Conservation (phyloP, 1,140 invertebrate species). For the Calephelis virginiensis region DNA sequence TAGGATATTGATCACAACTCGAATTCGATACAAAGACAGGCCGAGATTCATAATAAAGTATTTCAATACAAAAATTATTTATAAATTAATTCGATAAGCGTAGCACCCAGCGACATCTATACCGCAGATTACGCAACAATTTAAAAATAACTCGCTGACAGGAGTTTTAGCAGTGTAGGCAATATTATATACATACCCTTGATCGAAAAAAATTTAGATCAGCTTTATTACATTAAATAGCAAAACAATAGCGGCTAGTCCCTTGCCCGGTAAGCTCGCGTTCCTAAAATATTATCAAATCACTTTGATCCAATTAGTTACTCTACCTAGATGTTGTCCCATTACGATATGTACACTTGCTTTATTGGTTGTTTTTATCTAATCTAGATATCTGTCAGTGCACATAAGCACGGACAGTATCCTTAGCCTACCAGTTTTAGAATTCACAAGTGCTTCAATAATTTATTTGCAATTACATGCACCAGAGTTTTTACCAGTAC, state of each 20-base stretch:
- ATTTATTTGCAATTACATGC: too few species aligned
- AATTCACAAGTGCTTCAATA: too few species aligned
- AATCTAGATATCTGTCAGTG: constrained; percentile 6
- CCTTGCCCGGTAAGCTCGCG: constrained; percentile 19
- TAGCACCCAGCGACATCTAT: constrained; percentile 50
- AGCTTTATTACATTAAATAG: not conserved
- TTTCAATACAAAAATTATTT: constrained; percentile 30
- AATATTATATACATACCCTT: not conserved
- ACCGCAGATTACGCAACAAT: constrained; percentile 6
- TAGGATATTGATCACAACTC: constrained; percentile 33
- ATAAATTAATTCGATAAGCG: constrained; percentile 57
- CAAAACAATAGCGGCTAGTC: constrained; percentile 7
- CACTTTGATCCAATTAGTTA: constrained; percentile 16
- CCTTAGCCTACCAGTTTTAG: not conserved
- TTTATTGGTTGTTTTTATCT: constrained; percentile 2
- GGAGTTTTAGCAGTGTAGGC: not conserved
- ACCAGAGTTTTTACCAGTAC: too few species aligned
- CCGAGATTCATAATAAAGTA: constrained; percentile 3
- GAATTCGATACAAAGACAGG: constrained; percentile 19
- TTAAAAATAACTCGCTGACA: not conserved
- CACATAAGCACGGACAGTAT: not conserved
- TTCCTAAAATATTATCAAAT: constrained; percentile 19
- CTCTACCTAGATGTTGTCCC: constrained; percentile 29
- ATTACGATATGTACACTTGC: constrained; percentile 39
- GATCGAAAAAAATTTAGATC: not conserved